phyloP scores from a whole-genome alignment of 1,140 invertebrate genomes.

The Glomeris maerens region DNA sequence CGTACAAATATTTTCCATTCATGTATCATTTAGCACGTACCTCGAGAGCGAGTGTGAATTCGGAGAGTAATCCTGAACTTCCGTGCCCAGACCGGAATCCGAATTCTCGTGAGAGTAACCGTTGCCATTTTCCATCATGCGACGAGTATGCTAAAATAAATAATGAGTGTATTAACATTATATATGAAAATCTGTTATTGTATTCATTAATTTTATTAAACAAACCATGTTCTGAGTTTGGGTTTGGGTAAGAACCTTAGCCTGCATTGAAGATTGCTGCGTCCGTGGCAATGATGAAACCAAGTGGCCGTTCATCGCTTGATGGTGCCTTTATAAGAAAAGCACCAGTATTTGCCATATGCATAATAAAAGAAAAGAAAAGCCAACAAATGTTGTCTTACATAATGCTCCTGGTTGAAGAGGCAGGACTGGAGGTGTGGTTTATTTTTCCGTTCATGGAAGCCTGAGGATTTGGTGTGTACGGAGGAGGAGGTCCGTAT shows the following conservation, averaged over 20 bases:
- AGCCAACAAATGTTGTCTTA: constrained; percentile 7
- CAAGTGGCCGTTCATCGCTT: too few relatives aligned
- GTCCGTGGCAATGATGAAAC: too few relatives aligned
- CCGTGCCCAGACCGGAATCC: constrained; percentile 24
- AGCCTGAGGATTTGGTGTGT: constrained; percentile 18
- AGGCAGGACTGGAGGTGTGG: constrained; percentile 11
- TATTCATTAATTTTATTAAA: constrained; percentile 7
- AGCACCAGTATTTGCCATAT: too few relatives aligned
- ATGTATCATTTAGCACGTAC: too few relatives aligned
- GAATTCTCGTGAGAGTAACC: constrained; percentile 19
- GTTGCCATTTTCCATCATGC: constrained; percentile 16
- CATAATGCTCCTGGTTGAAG: constrained; percentile 2
- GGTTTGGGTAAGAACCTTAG: constrained; percentile 11
- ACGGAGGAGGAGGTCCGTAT: constrained; percentile 29
- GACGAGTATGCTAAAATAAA: neutral
- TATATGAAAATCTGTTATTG: neutral
- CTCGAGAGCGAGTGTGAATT: too few relatives aligned
- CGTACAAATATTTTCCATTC: too few relatives aligned
- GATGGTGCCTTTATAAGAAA: too few relatives aligned
- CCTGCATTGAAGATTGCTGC: too few relatives aligned
- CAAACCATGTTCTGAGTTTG: constrained; percentile 9
- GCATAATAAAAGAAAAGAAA: too few relatives aligned
- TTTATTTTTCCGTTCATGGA: neutral
- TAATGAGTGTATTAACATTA: neutral
- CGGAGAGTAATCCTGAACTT: constrained; percentile 22